A percentile compares a stretch with the other conserved stretches of the same genome.
phyloP scores from a whole-genome alignment of 2,113 vertebrate genomes.

The Balaeniceps rex region DNA sequence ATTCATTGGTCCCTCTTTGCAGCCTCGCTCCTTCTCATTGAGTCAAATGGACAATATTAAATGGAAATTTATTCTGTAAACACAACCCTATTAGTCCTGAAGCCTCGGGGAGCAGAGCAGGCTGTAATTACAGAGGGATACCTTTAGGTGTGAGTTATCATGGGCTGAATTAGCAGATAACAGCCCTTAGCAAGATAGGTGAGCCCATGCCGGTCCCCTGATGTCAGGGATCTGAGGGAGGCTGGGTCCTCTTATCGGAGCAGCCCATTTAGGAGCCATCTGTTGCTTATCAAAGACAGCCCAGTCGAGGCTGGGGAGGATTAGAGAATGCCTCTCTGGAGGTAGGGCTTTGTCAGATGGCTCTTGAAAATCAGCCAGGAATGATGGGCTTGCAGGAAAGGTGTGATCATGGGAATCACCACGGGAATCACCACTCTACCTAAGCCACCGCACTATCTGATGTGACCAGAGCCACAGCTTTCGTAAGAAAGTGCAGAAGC shows the following conservation, averaged over 20 bases:
- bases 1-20: not conserved
- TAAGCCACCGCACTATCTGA: not conserved
- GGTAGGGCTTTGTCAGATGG: not conserved
- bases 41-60: not conserved
- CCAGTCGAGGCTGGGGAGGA: not conserved
- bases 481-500: not conserved
- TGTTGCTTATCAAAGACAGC: not conserved
- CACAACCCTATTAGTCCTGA: not conserved
- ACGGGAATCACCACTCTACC: not conserved
- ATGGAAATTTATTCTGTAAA: not conserved
- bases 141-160: not conserved
- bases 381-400: not conserved
- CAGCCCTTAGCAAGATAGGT: not conserved
- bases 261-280: not conserved
- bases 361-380: not conserved
- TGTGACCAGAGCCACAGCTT: not conserved
- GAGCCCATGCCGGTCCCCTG: rapidly evolving
- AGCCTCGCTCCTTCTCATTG: not conserved
- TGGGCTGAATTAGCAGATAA: not conserved
- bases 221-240: not conserved
- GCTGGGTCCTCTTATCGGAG: not conserved
- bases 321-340: not conserved
- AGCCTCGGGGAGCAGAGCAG: not conserved
- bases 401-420: not conserved
- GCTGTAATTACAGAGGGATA: not conserved